These are phyloP conservation scores for Rhabdornis inornatus DNA, from an alignment of 2,113 vertebrate species.

Conservation along the genomic window DNA sequence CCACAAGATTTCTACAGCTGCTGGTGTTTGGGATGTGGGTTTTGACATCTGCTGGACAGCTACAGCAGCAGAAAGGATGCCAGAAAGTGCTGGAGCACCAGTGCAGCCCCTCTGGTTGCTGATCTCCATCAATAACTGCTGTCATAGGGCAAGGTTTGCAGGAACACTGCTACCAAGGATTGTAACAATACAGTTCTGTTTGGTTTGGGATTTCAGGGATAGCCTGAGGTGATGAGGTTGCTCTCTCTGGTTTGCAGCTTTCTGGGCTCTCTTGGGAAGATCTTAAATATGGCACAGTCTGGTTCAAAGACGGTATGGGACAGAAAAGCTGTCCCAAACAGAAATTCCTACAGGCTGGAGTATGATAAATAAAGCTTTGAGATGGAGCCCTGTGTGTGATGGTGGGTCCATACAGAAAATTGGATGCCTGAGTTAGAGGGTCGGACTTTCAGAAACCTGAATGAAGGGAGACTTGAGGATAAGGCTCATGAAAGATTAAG, in stretches of 20 bases:
- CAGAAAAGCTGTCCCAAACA: background rate
- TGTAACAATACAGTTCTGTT: too few species aligned
- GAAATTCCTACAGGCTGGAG: background rate
- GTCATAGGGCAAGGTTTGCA: background rate
- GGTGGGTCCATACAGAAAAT: background rate
- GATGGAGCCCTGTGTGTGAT: rapidly evolving
- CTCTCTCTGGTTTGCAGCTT: background rate
- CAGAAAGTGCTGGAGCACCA: background rate
- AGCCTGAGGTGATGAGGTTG: background rate
- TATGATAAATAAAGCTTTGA: background rate
- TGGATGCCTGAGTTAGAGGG: background rate
- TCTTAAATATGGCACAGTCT: background rate
- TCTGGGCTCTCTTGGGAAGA: background rate
- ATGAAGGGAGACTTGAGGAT: background rate
- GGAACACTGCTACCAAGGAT: background rate
- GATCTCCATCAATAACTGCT: background rate
- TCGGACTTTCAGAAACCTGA: background rate
- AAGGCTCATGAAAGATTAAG: conserved; percentile 12
- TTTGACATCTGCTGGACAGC: background rate
- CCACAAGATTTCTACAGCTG: background rate
- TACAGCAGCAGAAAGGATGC: background rate
- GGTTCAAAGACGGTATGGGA: background rate
- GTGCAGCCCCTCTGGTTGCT: background rate
- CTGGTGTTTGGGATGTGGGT: background rate
- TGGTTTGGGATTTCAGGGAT: background rate